phyloP scores from a whole-genome alignment of 2,113 vertebrate species.

The human region GRCh38 chr7:96870001-96870500 shows the following conservation, averaged over 20 bases:
- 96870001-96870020: too few species aligned
- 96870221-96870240: not conserved
- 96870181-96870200: not conserved
- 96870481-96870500: not conserved
- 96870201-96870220: not conserved
- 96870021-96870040: not conserved
- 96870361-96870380: not conserved
- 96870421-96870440: not conserved
- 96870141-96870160: not conserved
- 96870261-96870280: not conserved
- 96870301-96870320: not conserved
- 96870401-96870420: not conserved
- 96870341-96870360: not conserved
- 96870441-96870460: not conserved
- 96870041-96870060: not conserved
- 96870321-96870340: not conserved
- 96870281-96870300: not conserved
- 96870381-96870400: not conserved
- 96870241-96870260: not conserved
- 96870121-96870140: not conserved
- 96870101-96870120: not conserved
- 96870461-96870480: not conserved
- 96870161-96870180: not conserved
- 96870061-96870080: not conserved
- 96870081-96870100: not conserved